phyloP scores from a whole-genome alignment of 2,797 vertebrate species.

The Lacerta bilineata region DNA sequence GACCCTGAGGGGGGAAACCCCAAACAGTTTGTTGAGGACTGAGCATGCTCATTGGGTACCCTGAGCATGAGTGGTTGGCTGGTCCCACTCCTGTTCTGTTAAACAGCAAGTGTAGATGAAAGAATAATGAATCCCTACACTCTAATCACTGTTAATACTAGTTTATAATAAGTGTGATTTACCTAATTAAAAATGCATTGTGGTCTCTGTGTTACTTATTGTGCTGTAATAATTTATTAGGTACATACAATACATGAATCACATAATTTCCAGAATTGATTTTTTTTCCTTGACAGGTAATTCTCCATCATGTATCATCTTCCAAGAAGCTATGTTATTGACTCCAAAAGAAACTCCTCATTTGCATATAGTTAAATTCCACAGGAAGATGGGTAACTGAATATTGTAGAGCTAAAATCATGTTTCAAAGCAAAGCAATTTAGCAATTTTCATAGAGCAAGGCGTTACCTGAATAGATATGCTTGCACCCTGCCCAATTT shows the following conservation, averaged over 20 bases:
- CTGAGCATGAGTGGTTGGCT: neutral
- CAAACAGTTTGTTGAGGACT: neutral
- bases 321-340: constrained; percentile 1
- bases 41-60: neutral
- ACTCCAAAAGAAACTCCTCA: constrained; percentile 30
- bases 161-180: constrained; percentile 23
- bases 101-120: neutral
- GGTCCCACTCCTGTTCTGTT: neutral
- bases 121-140: constrained; percentile 34
- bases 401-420: constrained; percentile 32
- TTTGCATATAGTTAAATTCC: constrained; percentile 17
- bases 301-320: constrained; percentile 29
- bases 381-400: constrained; percentile 37
- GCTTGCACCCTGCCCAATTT: constrained; percentile 66
- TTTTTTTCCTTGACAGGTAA: constrained; percentile 21
- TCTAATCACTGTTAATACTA: constrained; percentile 18
- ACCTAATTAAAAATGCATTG: constrained; percentile 28
- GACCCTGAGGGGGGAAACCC: neutral
- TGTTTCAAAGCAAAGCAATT: constrained; percentile 51
- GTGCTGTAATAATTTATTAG: constrained; percentile 16
- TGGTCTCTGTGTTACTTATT: constrained; percentile 29
- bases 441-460: constrained; percentile 66
- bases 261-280: constrained; percentile 27
- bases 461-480: constrained; percentile 38
- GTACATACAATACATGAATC: constrained; percentile 40